Evolutionary conservation across 2,888 invertebrate species (phyloP).

Genomic region (Trachelus iudaicus): DNA sequence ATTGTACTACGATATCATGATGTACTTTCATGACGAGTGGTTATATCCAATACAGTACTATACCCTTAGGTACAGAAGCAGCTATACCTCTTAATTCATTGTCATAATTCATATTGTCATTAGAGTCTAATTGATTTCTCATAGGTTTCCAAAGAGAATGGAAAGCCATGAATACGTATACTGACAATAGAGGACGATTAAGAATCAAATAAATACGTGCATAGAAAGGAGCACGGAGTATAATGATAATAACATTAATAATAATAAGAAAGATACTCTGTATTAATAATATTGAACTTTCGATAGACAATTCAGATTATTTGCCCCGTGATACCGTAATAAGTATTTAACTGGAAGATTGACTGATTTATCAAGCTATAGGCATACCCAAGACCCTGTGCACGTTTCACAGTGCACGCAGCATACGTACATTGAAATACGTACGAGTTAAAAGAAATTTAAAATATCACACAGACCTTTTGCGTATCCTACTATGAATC

Average conservation of each 20-base stretch:
- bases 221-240: not conserved
- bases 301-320: not conserved
- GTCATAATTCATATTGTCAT: not conserved
- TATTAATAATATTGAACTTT: not conserved
- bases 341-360: not conserved
- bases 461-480: not conserved
- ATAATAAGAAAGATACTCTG: not conserved
- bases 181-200: not conserved
- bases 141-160: not conserved
- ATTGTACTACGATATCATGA: not conserved
- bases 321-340: not conserved
- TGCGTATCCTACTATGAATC: not conserved
- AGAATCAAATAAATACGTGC: not conserved
- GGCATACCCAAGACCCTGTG: not conserved
- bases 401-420: too few relatives aligned
- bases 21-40: not conserved
- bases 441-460: not conserved
- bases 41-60: not conserved
- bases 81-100: not conserved
- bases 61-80: not conserved
- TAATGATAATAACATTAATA: not conserved
- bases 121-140: not conserved
- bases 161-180: not conserved
- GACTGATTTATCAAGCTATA: not conserved
- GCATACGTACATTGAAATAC: not conserved